phyloP scores from a whole-genome alignment of 1,140 invertebrate genomes.

The Drosophila equinoxialis region DNA sequence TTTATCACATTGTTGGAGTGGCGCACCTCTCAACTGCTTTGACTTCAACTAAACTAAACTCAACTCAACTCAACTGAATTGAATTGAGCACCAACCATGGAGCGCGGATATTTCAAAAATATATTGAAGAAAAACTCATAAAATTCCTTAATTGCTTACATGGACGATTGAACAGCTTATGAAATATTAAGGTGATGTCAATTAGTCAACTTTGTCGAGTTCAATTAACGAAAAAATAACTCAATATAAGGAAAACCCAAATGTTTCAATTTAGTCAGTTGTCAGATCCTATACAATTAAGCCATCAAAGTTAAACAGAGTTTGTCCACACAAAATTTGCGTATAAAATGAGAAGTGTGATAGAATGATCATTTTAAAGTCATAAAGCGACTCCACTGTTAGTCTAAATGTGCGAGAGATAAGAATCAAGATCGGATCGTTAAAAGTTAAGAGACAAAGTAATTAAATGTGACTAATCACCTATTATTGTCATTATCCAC shows the following conservation, averaged over 20 bases:
- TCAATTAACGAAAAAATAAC: not conserved
- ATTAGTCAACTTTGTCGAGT: not conserved
- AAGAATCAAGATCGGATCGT: not conserved
- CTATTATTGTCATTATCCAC: not conserved
- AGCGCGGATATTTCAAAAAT: slow-evolving; percentile 10
- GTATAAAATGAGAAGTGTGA: no score
- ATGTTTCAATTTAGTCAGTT: not conserved
- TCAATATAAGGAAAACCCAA: not conserved
- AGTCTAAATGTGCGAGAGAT: not conserved
- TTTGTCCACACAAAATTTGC: no score
- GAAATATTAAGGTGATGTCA: slow-evolving; percentile 5
- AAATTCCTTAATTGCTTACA: not conserved
- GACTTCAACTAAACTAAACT: not conserved
- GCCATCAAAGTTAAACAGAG: not conserved
- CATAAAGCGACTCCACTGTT: not conserved
- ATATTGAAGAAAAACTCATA: not conserved
- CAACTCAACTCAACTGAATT: slow-evolving; percentile 3
- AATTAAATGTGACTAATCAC: not conserved
- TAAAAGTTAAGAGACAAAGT: not conserved
- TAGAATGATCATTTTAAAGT: not conserved
- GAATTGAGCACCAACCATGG: slow-evolving; percentile 4
- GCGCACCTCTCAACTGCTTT: not conserved
- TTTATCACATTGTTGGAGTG: slow-evolving; percentile 31
- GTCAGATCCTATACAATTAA: not conserved
- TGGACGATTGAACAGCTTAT: not conserved